phyloP scores from a whole-genome alignment of 2,888 invertebrate genomes.

The Portevinia maculata region DNA sequence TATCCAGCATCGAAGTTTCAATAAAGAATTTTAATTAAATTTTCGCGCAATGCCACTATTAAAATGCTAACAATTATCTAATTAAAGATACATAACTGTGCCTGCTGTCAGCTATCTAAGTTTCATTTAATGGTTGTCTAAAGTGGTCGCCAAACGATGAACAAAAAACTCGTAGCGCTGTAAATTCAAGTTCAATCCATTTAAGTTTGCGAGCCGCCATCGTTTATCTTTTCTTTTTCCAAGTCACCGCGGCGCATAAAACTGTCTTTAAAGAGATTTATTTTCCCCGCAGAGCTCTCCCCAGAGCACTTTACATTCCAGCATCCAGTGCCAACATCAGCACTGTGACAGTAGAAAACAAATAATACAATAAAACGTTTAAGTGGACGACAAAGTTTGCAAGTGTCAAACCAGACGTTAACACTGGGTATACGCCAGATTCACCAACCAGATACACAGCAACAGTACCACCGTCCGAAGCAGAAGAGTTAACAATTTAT shows the following conservation, averaged over 20 bases:
- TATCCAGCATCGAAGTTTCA: not conserved
- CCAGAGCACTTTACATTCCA: slow-evolving; percentile 57
- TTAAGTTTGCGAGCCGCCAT: slow-evolving; percentile 35
- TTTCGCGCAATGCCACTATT: slow-evolving; percentile 6
- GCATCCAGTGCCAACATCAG: not conserved
- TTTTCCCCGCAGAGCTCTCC: slow-evolving; percentile 9
- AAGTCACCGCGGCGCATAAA: slow-evolving; percentile 13
- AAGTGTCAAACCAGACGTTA: slow-evolving; percentile 56
- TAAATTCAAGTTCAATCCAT: slow-evolving; percentile 57
- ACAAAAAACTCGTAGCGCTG: slow-evolving; percentile 16
- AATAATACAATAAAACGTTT: slow-evolving; percentile 57
- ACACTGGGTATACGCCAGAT: slow-evolving; percentile 33
- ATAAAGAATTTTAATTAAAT: slow-evolving; percentile 4
- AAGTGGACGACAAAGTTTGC: slow-evolving; percentile 57
- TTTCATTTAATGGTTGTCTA: slow-evolving; percentile 58
- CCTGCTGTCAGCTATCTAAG: slow-evolving; percentile 45
- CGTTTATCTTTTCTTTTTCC: slow-evolving; percentile 35
- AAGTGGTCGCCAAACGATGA: slow-evolving; percentile 41
- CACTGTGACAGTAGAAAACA: slow-evolving; percentile 29
- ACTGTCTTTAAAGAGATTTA: slow-evolving; percentile 37
- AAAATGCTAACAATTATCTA: slow-evolving; percentile 59
- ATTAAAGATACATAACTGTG: slow-evolving; percentile 67
- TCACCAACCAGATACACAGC: slow-evolving; percentile 16
- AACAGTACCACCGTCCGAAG: not conserved
- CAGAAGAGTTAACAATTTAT: slow-evolving; percentile 30